phyloP scores from a whole-genome alignment of 2,888 invertebrate species.

The Aporophyla nigra region DNA sequence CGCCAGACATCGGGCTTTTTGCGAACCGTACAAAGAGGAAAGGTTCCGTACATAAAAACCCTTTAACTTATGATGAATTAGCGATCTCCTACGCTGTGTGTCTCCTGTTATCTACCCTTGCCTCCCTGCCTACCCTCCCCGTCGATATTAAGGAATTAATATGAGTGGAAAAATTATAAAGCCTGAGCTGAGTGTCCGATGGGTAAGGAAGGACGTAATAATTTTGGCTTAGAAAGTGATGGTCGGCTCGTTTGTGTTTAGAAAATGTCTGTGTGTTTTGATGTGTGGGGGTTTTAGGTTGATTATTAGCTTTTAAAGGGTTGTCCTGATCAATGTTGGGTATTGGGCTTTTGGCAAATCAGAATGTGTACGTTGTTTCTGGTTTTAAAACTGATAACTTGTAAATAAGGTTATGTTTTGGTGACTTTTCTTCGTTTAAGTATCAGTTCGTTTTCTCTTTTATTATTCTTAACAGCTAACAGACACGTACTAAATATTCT shows the following conservation, averaged over 20 bases:
- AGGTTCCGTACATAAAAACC: conserved; percentile 89
- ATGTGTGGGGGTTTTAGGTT: conserved; percentile 10
- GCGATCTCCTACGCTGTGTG: conserved; percentile 91
- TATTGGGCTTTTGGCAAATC: not conserved
- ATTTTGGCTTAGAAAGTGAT: conserved; percentile 45
- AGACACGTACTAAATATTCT: not conserved
- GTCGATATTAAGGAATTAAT: conserved; percentile 90
- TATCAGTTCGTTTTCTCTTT: not conserved
- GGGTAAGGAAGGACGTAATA: conserved; percentile 21
- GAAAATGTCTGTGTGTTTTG: conserved; percentile 12
- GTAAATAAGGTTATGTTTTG: not conserved
- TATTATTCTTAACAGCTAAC: not conserved
- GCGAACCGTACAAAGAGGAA: conserved; percentile 84
- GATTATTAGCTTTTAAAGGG: conserved; percentile 19
- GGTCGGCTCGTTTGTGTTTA: conserved; percentile 39
- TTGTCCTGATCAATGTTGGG: conserved; percentile 7
- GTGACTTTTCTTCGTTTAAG: not conserved
- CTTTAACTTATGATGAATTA: conserved; percentile 92
- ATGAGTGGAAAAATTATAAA: conserved; percentile 86
- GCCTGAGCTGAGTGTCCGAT: conserved; percentile 71
- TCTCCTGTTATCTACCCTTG: conserved; percentile 88
- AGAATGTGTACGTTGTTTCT: not conserved
- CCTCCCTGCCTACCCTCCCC: conserved; percentile 72
- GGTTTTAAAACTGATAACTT: not conserved
- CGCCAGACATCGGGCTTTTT: conserved; percentile 82